phyloP scores from a whole-genome alignment of 2,113 vertebrate species.

The Trichechus manatus region DNA sequence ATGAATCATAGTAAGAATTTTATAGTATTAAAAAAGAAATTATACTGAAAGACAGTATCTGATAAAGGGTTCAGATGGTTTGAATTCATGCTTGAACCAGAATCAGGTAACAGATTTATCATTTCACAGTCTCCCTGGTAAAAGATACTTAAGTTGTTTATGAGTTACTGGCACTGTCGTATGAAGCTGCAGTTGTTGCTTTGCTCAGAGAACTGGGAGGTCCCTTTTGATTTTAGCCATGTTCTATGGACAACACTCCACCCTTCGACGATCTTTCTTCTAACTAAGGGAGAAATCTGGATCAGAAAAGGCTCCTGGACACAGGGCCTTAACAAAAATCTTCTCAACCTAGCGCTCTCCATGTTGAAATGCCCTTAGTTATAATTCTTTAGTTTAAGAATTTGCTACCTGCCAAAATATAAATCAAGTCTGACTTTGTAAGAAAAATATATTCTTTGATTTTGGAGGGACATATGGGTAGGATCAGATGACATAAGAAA shows the following conservation, averaged over 20 bases:
- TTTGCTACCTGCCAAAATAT: not conserved
- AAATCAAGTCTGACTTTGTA: not conserved
- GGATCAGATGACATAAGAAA: conserved; percentile 14
- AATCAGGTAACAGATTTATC: conserved; percentile 40
- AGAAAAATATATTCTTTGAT: conserved; percentile 35
- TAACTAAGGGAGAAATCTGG: not conserved
- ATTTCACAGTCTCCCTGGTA: conserved; percentile 48
- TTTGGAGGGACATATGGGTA: conserved; percentile 49
- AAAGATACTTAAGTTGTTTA: conserved; percentile 50
- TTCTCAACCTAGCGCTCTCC: not conserved
- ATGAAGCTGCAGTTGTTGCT: not conserved
- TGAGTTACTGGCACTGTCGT: conserved; percentile 13
- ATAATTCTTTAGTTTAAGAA: not conserved
- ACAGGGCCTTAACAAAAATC: not conserved
- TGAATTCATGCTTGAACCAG: conserved; percentile 1
- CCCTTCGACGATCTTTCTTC: not conserved
- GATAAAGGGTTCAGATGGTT: not conserved
- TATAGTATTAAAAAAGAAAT: conserved; percentile 38
- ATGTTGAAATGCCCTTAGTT: not conserved
- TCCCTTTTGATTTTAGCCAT: conserved; percentile 27
- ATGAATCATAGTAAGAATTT: not conserved
- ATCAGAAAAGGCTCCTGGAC: not conserved
- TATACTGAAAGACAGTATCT: not conserved
- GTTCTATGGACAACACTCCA: not conserved
- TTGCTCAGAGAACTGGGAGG: conserved; percentile 58